phyloP scores from a whole-genome alignment of 2,888 invertebrate genomes.

The Apodemia duryi region DNA sequence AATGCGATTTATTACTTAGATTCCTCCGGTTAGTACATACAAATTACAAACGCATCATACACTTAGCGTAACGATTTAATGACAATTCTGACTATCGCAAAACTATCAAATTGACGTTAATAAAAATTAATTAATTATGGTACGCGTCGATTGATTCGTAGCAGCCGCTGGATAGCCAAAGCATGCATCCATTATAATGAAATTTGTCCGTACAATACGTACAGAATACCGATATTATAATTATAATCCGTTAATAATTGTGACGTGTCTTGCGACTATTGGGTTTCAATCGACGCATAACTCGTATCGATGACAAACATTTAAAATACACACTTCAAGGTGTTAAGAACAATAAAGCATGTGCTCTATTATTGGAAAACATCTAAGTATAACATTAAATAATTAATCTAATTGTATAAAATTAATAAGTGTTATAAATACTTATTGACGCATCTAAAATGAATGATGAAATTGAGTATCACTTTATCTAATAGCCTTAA shows the following conservation, averaged over 20 bases:
- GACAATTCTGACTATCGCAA: constrained; percentile 7
- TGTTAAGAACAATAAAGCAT: constrained; percentile 3
- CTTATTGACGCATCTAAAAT: not conserved
- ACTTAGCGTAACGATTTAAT: constrained; percentile 65
- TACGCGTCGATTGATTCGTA: not conserved
- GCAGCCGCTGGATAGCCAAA: not conserved
- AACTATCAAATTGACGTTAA: constrained; percentile 11
- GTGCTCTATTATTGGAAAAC: not conserved
- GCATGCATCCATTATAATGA: no score
- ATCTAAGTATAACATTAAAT: constrained; percentile 8
- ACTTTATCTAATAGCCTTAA: no score
- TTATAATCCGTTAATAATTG: not conserved
- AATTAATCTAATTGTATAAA: not conserved
- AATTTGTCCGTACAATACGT: no score
- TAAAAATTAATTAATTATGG: not conserved
- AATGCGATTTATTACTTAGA: constrained; percentile 73
- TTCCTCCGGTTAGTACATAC: constrained; percentile 59
- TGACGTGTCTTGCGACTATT: not conserved
- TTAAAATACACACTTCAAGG: not conserved
- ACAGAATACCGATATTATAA: no score
- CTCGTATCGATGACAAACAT: not conserved
- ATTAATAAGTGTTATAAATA: not conserved
- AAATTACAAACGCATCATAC: constrained; percentile 77
- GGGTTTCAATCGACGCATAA: not conserved
- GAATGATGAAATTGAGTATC: not conserved